Base-by-base conservation (phyloP, 2,888 invertebrate genomes). In the Drosophila tripunctata region DNA sequence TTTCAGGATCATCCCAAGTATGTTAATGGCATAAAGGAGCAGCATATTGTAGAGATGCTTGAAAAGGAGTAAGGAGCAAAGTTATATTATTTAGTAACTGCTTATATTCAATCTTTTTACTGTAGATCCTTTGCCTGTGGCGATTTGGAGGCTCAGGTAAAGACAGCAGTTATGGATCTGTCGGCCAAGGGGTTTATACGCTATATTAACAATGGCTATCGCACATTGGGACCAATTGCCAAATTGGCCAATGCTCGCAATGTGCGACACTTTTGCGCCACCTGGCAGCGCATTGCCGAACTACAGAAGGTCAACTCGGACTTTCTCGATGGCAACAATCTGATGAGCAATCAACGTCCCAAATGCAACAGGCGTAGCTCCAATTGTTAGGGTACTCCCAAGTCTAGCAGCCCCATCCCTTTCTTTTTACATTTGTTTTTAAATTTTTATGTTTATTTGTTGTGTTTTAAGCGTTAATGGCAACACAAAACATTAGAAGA, bases 1-100 rank as follows among this genome's bases (percentile, higher is more conserved):
- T 90, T 91, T 40, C 91, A 91, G 58, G 89, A 91, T 67, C 89
- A 90, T 75, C 89, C 91, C 17, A 88, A 87, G 44, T 91, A 88
- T 54, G 48, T 62, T 3, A 73, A 67, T 12, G 90, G 90, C 21
- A 79, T 91, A 0, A 78, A 88, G 22, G 86, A 88, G 40, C 48
- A 50, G 7, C 78, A 90, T 44, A 89, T 91, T 27, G 77, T 90
- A 1, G 84, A 83, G 10, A 86, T 90, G 79, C 57, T 90, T 50
- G 67, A 81, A 5, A 88, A 90, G 56, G 88, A 90, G 91, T 91
- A 66, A 88, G 88, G n/a, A n/a, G n/a, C n/a, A n/a, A n/a, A 8
- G 6, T 27, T 10, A 10, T 3, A 27, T 3, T 27, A 27, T 10
- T 10, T 27, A 3, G 10, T 10, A 27, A 10, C 1, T 3, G 19